These are phyloP conservation scores for Alligator mississippiensis DNA, from an alignment of 2,113 vertebrate species.

Conservation along the genomic window DNA sequence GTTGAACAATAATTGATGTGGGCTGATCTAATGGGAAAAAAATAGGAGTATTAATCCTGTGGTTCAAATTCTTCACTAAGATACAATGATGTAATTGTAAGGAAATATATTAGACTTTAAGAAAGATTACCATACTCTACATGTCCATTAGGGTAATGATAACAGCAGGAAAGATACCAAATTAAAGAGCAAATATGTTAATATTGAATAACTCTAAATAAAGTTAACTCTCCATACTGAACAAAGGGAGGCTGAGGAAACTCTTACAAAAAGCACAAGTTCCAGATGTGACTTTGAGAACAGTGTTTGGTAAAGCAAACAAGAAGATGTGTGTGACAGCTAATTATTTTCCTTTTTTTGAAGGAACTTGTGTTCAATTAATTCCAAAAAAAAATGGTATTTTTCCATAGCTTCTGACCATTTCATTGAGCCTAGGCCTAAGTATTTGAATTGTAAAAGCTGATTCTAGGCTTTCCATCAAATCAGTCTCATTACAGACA, in stretches of 20 bases:
- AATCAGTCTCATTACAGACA: neutral
- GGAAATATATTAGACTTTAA: neutral
- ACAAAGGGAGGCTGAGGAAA: neutral
- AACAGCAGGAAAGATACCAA: neutral
- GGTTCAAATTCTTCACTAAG: slow-evolving; percentile 3
- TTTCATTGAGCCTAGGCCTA: neutral
- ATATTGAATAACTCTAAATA: neutral
- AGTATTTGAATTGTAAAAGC: neutral
- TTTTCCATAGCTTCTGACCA: neutral
- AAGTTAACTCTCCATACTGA: neutral
- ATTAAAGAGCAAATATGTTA: neutral
- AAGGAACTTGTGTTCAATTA: neutral
- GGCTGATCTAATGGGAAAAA: neutral
- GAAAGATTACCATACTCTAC: neutral
- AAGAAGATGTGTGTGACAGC: neutral
- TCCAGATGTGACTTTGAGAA: slow-evolving; percentile 12
- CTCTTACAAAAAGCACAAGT: neutral
- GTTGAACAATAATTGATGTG: slow-evolving; percentile 21
- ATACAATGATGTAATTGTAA: neutral
- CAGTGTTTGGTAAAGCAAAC: neutral
- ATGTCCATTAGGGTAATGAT: neutral
- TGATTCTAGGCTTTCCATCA: neutral
- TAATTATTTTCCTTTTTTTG: slow-evolving; percentile 8
- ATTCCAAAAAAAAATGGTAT: neutral
- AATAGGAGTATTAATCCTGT: neutral